Percentiles rank a stretch among this genome's conserved stretches.
These are phyloP conservation scores for Ptychoptera albimana DNA, from an alignment of 2,888 invertebrate genomes.

Conservation along the genomic window DNA sequence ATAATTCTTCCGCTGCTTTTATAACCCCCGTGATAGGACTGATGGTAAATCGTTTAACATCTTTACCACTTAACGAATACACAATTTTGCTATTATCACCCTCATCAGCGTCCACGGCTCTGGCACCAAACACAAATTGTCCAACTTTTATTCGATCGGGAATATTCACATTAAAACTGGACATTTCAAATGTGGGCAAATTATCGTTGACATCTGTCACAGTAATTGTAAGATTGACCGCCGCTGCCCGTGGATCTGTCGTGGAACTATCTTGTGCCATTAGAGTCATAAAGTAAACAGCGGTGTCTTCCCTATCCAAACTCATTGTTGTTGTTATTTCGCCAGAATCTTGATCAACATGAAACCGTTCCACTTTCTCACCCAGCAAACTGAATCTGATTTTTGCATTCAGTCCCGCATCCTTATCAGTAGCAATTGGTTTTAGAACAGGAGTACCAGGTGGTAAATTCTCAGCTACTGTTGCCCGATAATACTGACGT, in stretches of 20 bases:
- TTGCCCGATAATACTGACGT: constrained; percentile 60
- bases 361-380: constrained; percentile 65
- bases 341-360: constrained; percentile 63
- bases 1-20: constrained; percentile 56
- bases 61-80: constrained; percentile 63
- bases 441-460: constrained; percentile 60
- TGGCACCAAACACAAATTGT: constrained; percentile 82
- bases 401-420: constrained; percentile 71
- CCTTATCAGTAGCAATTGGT: constrained; percentile 66
- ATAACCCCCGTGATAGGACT: constrained; percentile 75
- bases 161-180: constrained; percentile 62
- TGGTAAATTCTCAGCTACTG: constrained; percentile 68
- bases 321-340: constrained; percentile 54
- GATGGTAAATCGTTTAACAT: constrained; percentile 61
- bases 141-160: constrained; percentile 65
- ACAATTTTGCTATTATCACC: constrained; percentile 65
- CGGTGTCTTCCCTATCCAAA: constrained; percentile 65
- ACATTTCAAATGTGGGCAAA: constrained; percentile 57
- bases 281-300: constrained; percentile 61
- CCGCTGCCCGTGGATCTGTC: constrained; percentile 67
- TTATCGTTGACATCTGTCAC: constrained; percentile 78
- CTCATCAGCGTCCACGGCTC: constrained; percentile 69
- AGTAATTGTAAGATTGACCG: constrained; percentile 65
- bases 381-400: constrained; percentile 74
- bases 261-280: constrained; percentile 81